A percentile compares a stretch with the other conserved stretches of the same genome.
phyloP scores from a whole-genome alignment of 2,888 invertebrate species.

The Pterobdella sp. region DNA sequence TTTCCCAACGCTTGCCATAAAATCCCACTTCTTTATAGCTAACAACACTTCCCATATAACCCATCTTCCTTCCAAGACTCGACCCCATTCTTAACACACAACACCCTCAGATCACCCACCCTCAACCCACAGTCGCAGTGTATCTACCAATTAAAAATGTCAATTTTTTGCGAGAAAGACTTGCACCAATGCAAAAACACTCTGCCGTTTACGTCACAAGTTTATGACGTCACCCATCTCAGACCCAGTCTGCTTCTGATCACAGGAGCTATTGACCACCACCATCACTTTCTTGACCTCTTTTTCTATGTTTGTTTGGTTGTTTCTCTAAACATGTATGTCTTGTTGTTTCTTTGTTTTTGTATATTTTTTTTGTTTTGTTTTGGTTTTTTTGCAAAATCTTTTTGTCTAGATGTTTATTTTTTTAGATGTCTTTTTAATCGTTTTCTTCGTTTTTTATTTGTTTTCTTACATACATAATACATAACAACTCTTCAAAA shows the following conservation, averaged over 20 bases:
- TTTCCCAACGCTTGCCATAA: too few relatives aligned
- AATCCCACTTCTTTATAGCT: not conserved
- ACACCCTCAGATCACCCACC: not conserved
- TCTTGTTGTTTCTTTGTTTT: not conserved
- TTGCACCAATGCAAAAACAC: not conserved
- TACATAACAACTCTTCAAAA: not conserved
- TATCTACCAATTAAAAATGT: not conserved
- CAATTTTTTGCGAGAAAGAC: not conserved
- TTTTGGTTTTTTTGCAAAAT: not conserved
- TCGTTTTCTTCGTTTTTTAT: not conserved
- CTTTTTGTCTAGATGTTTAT: not conserved
- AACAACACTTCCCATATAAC: not conserved
- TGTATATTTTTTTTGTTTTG: not conserved
- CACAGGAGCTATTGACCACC: not conserved
- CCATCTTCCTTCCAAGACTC: not conserved
- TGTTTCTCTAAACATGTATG: not conserved
- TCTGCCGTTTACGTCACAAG: not conserved
- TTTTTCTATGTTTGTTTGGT: slow-evolving; percentile 5
- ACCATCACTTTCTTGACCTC: not conserved
- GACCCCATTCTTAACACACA: not conserved
- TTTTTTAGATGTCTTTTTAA: not conserved
- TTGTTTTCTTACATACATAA: not conserved
- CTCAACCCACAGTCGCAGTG: not conserved
- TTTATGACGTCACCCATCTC: not conserved
- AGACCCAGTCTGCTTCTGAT: slow-evolving; percentile 1